phyloP scores from a whole-genome alignment of 37 sponge, comb jelly and placozoan genomes.

The Tethya wilhelma region DNA sequence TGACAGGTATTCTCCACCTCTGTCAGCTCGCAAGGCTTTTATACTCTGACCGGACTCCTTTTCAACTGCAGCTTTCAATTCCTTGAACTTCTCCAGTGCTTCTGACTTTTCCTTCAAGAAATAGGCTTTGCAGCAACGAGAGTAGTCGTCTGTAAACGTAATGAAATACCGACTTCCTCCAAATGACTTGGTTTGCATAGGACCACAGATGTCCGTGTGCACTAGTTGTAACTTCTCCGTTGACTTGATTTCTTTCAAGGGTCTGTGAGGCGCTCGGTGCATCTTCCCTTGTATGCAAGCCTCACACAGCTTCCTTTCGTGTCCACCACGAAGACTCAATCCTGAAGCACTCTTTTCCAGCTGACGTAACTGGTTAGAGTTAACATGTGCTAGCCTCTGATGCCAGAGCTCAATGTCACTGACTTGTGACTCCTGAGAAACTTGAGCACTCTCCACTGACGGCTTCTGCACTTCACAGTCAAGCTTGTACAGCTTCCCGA shows the following conservation, averaged over 20 bases:
- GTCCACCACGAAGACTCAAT: constrained; percentile 14
- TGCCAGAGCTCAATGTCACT: constrained; percentile 54
- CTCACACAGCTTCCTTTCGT: constrained; percentile 43
- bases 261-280: constrained; percentile 19
- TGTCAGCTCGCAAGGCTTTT: constrained; percentile 37
- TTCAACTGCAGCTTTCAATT: constrained; percentile 36
- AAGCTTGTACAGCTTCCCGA: constrained; percentile 34
- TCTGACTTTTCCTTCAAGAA: constrained; percentile 56
- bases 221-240: constrained; percentile 31
- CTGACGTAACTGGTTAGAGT: constrained; percentile 5
- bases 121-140: constrained; percentile 44
- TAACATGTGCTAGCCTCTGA: constrained; percentile 55
- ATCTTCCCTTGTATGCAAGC: constrained; percentile 55
- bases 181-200: constrained; percentile 57
- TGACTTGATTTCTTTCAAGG: constrained; percentile 32
- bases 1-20: constrained; percentile 56
- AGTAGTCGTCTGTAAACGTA: constrained; percentile 64
- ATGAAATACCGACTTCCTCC: constrained; percentile 66
- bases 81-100: constrained; percentile 57
- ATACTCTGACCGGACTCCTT: constrained; percentile 43
- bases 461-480: constrained; percentile 26
- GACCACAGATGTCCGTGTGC: constrained; percentile 63
- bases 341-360: constrained; percentile 16
- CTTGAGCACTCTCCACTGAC: constrained; percentile 11
- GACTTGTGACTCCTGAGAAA: constrained; percentile 5